These are phyloP conservation scores for Amazona vittata DNA, from an alignment of 2,113 vertebrate species.

Conservation along the genomic window DNA sequence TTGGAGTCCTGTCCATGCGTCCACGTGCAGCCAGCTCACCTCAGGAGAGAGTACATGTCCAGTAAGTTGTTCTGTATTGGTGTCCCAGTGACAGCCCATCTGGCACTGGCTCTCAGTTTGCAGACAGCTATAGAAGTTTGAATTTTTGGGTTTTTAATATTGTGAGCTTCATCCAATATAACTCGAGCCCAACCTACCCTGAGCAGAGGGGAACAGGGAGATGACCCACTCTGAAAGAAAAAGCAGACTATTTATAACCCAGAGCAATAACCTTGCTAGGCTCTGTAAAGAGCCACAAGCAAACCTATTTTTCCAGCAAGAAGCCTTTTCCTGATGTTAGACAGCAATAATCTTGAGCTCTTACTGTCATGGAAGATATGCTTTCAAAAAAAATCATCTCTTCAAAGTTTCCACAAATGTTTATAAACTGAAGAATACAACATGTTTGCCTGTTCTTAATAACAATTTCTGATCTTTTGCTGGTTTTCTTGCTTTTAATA, in stretches of 20 bases:
- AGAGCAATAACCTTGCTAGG: background rate
- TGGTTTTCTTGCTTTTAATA: background rate
- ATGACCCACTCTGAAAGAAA: conserved; percentile 53
- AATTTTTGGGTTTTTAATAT: conserved; percentile 91
- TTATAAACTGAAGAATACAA: background rate
- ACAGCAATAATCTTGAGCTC: background rate
- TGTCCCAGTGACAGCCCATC: conserved; percentile 94
- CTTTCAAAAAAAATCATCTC: background rate
- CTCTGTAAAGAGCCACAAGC: background rate
- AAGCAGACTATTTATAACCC: background rate
- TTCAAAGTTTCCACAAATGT: background rate
- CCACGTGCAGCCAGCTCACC: conserved; percentile 71
- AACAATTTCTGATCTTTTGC: background rate
- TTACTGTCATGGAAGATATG: background rate
- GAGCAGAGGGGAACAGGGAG: conserved; percentile 78
- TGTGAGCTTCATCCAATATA: conserved; percentile 94
- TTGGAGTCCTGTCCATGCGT: background rate
- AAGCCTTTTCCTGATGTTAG: background rate
- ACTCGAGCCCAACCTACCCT: conserved; percentile 87
- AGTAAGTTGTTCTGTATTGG: conserved; percentile 97
- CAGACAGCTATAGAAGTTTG: conserved; percentile 91
- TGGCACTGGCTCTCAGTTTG: conserved; percentile 82
- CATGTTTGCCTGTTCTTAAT: background rate
- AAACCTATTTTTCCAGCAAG: background rate
- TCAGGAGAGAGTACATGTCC: conserved; percentile 94